A percentile compares a stretch with the other conserved stretches of the same genome.
Conservation (phyloP, 2,888 invertebrate genomes). For the Caenorhabditis parvicauda region DNA sequence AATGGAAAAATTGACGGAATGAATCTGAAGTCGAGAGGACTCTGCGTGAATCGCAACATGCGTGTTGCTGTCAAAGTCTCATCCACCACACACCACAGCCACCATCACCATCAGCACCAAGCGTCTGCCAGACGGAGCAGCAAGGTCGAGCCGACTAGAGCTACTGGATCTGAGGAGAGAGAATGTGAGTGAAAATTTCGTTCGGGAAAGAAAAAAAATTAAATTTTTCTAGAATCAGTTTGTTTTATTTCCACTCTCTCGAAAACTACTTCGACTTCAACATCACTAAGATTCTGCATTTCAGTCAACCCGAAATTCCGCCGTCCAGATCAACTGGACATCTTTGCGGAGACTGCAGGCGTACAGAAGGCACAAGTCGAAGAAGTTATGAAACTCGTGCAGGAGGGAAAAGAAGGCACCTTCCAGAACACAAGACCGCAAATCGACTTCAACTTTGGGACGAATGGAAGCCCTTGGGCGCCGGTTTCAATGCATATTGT, state of each 20-base stretch:
- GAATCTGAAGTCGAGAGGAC: constrained; percentile 6
- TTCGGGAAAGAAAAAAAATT: too few relatives aligned
- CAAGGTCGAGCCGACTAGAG: too few relatives aligned
- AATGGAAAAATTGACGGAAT: constrained; percentile 16
- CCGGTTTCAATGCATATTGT: constrained; percentile 17
- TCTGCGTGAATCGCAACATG: constrained; percentile 25
- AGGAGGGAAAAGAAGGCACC: constrained; percentile 23
- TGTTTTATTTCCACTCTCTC: background rate
- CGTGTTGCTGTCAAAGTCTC: constrained; percentile 14
- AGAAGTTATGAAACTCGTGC: constrained; percentile 9
- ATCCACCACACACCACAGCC: constrained; percentile 4
- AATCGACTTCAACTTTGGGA: background rate
- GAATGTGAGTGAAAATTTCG: too few relatives aligned
- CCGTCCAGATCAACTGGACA: constrained; percentile 18
- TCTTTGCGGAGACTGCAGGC: constrained; percentile 18
- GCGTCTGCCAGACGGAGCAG: too few relatives aligned
- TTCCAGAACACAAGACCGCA: constrained; percentile 13
- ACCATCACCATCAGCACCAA: background rate
- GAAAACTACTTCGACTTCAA: background rate
- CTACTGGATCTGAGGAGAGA: too few relatives aligned
- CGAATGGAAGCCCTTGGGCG: constrained; percentile 9
- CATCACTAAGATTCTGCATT: background rate
- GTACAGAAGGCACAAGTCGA: constrained; percentile 12
- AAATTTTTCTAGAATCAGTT: background rate
- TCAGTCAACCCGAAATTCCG: constrained; percentile 21